Conservation (phyloP, 2,888 invertebrate species). For the Baccha elongata region DNA sequence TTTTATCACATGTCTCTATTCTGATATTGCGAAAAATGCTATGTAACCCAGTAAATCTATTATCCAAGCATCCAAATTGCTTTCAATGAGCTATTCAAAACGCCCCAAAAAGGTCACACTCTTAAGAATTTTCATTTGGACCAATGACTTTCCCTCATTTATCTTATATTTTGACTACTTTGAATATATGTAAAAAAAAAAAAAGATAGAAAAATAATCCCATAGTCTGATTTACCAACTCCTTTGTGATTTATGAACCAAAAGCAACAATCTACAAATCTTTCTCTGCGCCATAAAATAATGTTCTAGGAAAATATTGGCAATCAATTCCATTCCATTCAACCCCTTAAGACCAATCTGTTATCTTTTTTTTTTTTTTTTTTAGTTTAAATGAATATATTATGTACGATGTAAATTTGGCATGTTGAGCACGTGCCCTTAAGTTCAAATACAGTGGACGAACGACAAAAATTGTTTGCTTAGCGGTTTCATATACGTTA, state of each 20-base stretch:
- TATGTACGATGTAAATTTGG: neutral
- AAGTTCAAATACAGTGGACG: conserved; percentile 40
- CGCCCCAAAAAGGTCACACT: neutral
- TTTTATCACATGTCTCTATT: too few relatives aligned
- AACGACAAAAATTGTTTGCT: neutral
- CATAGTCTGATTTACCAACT: neutral
- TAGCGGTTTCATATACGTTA: neutral
- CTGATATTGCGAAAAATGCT: too few relatives aligned
- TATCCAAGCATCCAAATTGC: neutral
- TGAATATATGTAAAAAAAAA: neutral
- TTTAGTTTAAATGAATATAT: neutral
- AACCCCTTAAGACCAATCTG: conserved; percentile 25
- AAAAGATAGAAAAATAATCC: neutral
- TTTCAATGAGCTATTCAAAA: neutral
- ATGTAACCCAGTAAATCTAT: neutral
- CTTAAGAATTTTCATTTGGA: neutral
- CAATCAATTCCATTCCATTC: conserved; percentile 53
- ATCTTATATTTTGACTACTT: neutral
- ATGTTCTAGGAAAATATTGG: conserved; percentile 48
- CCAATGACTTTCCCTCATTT: neutral
- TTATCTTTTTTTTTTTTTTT: conserved; percentile 10
- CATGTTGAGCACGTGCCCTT: conserved; percentile 61
- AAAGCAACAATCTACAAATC: neutral
- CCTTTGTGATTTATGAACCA: neutral
- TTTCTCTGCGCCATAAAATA: conserved; percentile 20